Conservation (phyloP, 2,888 invertebrate species). For the Leuctra nigra region DNA sequence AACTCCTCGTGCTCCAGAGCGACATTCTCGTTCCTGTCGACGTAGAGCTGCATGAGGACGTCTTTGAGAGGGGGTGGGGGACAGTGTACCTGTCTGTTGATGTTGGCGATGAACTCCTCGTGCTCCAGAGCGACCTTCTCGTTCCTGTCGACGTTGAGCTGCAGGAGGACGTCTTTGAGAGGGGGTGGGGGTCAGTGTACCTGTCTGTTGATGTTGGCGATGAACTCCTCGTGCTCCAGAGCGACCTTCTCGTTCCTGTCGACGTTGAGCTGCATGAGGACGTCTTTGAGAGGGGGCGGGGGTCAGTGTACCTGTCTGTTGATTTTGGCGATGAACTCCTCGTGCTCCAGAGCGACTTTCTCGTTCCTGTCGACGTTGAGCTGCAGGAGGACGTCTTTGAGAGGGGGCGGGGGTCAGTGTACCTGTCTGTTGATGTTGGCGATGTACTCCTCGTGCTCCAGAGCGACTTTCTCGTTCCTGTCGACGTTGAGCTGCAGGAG, state of each 20-base stretch:
- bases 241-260: constrained; percentile 37
- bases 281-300: too few relatives aligned
- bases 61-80: too few relatives aligned
- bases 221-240: constrained; percentile 50
- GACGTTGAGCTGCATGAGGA: constrained; percentile 20
- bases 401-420: too few relatives aligned
- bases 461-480: constrained; percentile 38
- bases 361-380: constrained; percentile 21
- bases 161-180: constrained; percentile 19
- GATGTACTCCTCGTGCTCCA: constrained; percentile 51
- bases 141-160: constrained; percentile 21
- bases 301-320: constrained; percentile 54
- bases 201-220: constrained; percentile 51
- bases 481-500: constrained; percentile 22
- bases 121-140: constrained; percentile 46
- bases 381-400: constrained; percentile 20
- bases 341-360: constrained; percentile 47
- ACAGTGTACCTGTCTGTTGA: constrained; percentile 53
- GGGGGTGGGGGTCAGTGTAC: too few relatives aligned
- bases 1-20: constrained; percentile 52
- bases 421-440: constrained; percentile 52
- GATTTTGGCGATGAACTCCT: constrained; percentile 51
- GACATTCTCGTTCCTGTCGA: constrained; percentile 33
- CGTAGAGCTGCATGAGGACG: constrained; percentile 20
- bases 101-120: constrained; percentile 51